phyloP scores from a whole-genome alignment of 92 coral and sea anemone species.

The Muricea muricata region DNA sequence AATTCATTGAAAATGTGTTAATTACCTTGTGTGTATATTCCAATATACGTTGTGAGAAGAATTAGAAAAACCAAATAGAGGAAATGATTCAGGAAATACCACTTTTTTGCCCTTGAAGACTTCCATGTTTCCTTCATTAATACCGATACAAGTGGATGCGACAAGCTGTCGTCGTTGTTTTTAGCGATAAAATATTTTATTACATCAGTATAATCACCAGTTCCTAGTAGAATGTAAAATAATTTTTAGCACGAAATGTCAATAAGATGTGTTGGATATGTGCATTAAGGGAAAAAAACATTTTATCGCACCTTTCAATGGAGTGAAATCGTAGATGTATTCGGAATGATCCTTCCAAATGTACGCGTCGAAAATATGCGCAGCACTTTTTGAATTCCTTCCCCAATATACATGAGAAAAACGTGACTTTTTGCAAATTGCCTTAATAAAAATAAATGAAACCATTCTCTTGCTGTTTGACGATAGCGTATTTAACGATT shows the following conservation, averaged over 20 bases:
- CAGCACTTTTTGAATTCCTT: not conserved
- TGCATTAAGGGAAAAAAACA: too few relatives aligned
- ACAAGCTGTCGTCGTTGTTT: not conserved
- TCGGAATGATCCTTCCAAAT: not conserved
- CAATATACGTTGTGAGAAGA: not conserved
- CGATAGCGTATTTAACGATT: too few relatives aligned
- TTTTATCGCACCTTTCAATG: not conserved
- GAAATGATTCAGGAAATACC: not conserved
- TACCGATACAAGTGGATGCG: not conserved
- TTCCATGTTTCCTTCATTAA: not conserved
- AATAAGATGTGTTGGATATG: too few relatives aligned
- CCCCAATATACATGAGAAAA: too few relatives aligned
- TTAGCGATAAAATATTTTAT: not conserved
- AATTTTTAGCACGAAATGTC: too few relatives aligned
- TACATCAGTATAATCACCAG: not conserved
- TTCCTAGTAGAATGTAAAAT: too few relatives aligned
- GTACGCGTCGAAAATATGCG: not conserved
- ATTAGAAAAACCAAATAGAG: not conserved
- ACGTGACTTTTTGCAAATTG: too few relatives aligned
- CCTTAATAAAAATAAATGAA: not conserved
- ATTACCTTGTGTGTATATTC: not conserved
- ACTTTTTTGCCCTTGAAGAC: not conserved
- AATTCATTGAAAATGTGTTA: not conserved
- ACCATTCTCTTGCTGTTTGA: too few relatives aligned
- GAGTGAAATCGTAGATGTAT: not conserved